Base-by-base conservation (phyloP, 1,140 invertebrate genomes). In the Lethrus apterus region DNA sequence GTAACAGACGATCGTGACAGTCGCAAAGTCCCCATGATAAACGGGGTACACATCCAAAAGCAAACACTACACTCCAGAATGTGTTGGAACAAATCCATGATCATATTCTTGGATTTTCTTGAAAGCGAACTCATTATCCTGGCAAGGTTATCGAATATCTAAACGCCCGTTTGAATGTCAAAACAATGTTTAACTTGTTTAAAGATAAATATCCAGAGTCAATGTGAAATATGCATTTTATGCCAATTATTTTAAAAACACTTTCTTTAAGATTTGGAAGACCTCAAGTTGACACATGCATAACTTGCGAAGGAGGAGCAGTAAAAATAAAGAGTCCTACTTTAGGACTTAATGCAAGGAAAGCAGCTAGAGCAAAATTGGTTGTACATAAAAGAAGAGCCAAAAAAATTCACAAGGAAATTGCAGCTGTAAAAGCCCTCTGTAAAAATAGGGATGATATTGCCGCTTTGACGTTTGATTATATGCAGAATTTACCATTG, bases 401-500 rank as follows among this genome's bases (percentile, higher is more conserved):
- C 44, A 55, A 56, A 55, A 62, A 56, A 46, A 60, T 59, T 52
- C 55, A 56, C 49, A 54, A 9, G 23, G 21, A 18, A 18, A 13
- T 40, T 24, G 14, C 11, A n/a, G n/a, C 13, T 40, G 48, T 48
- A 44, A 13, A 40, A 33, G 48, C 40, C 46, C 50, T 48, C 40
- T 54, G 44, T 41, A 5, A 51, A 50, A 17, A 36, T 50, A 19
- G 45, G 51, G 20, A 44, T 45, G 34, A 26, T 51, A 21, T 43
- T 21, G 5, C 54, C 19, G 52, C 47, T 17, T 42, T 64, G 17
- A 34, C 40, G 46, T 60, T 66, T 19, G 64, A 66, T 56, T 66
- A 51, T 45, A 63, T 64, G 60, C 56, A 62, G 45, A 66, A 63
- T 52, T 26, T 66, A 19, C 51, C 48, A n/a, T 29, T 54, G 31